These are phyloP conservation scores for Melanargia galathea DNA, from an alignment of 2,888 invertebrate species.

Conservation along the genomic window DNA sequence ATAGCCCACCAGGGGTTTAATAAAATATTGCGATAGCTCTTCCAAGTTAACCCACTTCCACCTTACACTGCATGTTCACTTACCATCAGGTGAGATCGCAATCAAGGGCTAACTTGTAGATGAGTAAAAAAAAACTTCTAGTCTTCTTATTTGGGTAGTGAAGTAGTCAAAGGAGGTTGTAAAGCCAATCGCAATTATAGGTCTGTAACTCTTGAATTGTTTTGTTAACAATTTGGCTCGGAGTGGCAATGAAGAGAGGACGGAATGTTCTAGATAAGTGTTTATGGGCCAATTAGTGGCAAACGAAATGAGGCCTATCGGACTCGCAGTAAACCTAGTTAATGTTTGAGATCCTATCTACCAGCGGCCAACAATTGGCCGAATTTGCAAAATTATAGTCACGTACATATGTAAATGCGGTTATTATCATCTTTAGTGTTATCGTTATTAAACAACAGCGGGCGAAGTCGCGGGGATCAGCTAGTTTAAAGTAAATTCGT, in stretches of 20 bases:
- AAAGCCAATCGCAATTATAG: slow-evolving; percentile 54
- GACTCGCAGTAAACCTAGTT: slow-evolving; percentile 60
- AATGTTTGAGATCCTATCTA: slow-evolving; percentile 57
- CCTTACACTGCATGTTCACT: no score
- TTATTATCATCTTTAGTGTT: slow-evolving; percentile 15
- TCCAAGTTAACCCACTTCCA: no score
- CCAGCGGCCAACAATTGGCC: slow-evolving; percentile 40
- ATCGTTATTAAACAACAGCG: background rate
- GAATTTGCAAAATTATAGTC: slow-evolving; percentile 30
- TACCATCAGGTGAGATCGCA: no score
- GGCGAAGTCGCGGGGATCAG: no score
- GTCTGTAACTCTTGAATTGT: slow-evolving; percentile 53
- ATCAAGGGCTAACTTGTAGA: no score
- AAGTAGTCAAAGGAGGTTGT: slow-evolving; percentile 8
- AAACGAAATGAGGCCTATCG: slow-evolving; percentile 64
- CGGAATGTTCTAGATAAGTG: slow-evolving; percentile 69
- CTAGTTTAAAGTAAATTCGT: no score
- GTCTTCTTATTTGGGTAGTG: background rate
- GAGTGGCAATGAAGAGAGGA: slow-evolving; percentile 55
- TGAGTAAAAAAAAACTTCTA: no score
- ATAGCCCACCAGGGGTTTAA: no score
- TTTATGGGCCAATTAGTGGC: slow-evolving; percentile 71
- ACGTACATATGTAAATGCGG: slow-evolving; percentile 8
- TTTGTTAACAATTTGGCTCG: slow-evolving; percentile 59
- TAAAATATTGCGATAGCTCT: no score